These are phyloP conservation scores for Brachyptera putata DNA, from an alignment of 2,888 invertebrate genomes.

Conservation along the genomic window DNA sequence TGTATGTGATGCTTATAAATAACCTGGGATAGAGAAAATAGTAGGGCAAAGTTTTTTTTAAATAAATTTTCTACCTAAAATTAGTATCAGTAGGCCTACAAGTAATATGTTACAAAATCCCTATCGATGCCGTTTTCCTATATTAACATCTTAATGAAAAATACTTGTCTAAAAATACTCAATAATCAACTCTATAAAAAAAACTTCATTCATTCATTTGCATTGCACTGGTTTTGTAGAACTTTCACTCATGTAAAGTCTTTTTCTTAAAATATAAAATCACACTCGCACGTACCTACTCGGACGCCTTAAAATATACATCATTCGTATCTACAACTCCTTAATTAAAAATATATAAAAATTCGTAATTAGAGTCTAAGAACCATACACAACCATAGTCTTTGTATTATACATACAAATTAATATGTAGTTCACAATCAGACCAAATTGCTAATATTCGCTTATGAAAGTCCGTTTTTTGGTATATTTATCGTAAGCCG, in stretches of 20 bases:
- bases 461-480: no score
- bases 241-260: neutral
- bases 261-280: neutral
- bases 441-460: no score
- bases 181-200: neutral
- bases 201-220: neutral
- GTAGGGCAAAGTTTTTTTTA: no score
- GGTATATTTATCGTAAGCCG: no score
- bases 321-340: neutral
- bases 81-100: neutral
- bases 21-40: no score
- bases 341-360: neutral
- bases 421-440: no score
- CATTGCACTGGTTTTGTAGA: neutral
- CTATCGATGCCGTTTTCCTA: neutral
- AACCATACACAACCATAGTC: conserved; percentile 24
- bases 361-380: conserved; percentile 17
- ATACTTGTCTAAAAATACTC: neutral
- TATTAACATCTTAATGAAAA: neutral
- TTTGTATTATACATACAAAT: conserved; percentile 22
- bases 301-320: neutral
- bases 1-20: no score
- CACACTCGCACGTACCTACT: neutral
- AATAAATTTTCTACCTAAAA: neutral
- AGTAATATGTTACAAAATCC: conserved; percentile 5